Conservation (phyloP, 1,140 invertebrate species). For the Bombyx mandarina region DNA sequence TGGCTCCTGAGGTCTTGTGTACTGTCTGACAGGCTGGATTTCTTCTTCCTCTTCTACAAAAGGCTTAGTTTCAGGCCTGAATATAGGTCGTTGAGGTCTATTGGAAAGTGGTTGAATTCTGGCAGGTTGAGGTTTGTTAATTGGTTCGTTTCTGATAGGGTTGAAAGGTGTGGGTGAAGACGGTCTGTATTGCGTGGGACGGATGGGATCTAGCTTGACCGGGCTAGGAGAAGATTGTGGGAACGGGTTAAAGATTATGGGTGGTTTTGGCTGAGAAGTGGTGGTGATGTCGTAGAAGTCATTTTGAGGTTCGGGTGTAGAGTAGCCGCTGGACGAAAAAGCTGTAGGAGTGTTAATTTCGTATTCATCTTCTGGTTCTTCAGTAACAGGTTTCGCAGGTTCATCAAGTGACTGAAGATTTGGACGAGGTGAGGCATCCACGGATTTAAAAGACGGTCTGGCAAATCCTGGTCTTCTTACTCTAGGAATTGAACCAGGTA, state of each 20-base stretch:
- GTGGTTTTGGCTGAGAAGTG: slow-evolving; percentile 62
- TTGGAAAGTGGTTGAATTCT: slow-evolving; percentile 61
- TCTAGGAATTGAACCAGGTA: slow-evolving; percentile 42
- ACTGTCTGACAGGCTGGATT: slow-evolving; percentile 60
- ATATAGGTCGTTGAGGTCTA: slow-evolving; percentile 63
- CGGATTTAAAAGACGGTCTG: slow-evolving; percentile 70
- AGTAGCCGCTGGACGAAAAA: slow-evolving; percentile 44
- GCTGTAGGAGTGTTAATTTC: slow-evolving; percentile 62
- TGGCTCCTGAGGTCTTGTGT: slow-evolving; percentile 54
- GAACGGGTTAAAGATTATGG: slow-evolving; percentile 49
- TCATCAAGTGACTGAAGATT: slow-evolving; percentile 70
- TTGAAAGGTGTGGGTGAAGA: slow-evolving; percentile 46
- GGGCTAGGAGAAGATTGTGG: slow-evolving; percentile 45
- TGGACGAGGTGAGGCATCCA: slow-evolving; percentile 61
- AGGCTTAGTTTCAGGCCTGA: slow-evolving; percentile 59
- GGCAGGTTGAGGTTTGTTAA: slow-evolving; percentile 46
- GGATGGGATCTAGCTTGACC: slow-evolving; percentile 47
- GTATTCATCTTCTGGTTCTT: slow-evolving; percentile 71
- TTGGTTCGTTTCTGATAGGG: slow-evolving; percentile 45
- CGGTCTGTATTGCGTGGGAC: slow-evolving; percentile 53
- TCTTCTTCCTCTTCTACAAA: slow-evolving; percentile 48
- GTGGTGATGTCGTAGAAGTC: slow-evolving; percentile 60
- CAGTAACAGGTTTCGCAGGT: slow-evolving; percentile 70
- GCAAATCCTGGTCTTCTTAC: slow-evolving; percentile 66
- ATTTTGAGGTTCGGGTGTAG: slow-evolving; percentile 57